Base-by-base conservation (phyloP, 1,140 invertebrate species). In the Bacillus rossius region DNA sequence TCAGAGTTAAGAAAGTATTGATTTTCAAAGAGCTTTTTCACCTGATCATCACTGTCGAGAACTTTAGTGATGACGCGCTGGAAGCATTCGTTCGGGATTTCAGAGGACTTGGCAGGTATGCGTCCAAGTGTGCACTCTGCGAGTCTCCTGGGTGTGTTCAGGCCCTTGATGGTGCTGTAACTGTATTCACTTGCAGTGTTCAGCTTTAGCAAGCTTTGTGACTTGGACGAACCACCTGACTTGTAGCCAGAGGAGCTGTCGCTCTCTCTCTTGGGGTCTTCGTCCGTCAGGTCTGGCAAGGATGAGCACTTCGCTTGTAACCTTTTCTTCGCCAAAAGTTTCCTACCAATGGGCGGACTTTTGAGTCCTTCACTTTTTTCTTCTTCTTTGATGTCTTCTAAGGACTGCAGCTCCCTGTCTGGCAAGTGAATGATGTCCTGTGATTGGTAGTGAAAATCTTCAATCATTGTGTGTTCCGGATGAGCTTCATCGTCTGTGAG, bases 1-100 rank as follows among this genome's bases (percentile, higher is more conserved):
- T 71, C 63, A 4, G 82, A 87, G 64, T 79, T 83, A 1, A 84
- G 69, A 65, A 83, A 88, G 41, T 75, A 75, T 4, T 57, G n/a
- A 0, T 45, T 62, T 41, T 66, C 57, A 8, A 59, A 63, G 2
- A 48, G 14, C 41, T 57, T 26, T 5, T 19, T 42, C 14, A 0
- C 17, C 10, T 53, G 22, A 29, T 42, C 52, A 1, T 42, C 40
- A 16, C 41, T 13, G 13, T 42, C 40, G 10, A 34, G 23, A 2
- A 54, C 17, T 41, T 22, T 25, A 10, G 19, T 22, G 3, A 20
- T 40, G 1, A 4, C 20, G 0, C 8, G n/a, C 16, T 42, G 8
- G 52, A 23, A 54, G 40, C 52, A 54, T 16, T 54, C 25, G 22
- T n/a, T 0, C 1, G 52, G 52, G 2, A 26, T 70, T 34, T 69